These are phyloP conservation scores for Drosophila cracens DNA, from an alignment of 2,888 invertebrate species.

Conservation along the genomic window DNA sequence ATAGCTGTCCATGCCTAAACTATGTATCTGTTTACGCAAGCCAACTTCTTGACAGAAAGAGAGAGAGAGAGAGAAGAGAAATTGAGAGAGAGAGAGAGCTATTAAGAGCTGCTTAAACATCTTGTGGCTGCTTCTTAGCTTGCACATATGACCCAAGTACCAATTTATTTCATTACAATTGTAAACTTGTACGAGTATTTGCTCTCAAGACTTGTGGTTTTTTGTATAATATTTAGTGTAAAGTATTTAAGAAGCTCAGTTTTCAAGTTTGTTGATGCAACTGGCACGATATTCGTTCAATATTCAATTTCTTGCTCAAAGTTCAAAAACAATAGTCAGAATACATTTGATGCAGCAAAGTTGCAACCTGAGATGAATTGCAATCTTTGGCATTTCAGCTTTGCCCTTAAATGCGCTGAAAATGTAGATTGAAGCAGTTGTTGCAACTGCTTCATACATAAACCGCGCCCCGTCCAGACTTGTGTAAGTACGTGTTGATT, in stretches of 20 bases:
- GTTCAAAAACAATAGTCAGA: neutral
- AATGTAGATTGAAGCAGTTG: slow-evolving; percentile 28
- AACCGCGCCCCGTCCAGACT: slow-evolving; percentile 32
- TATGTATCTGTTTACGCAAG: neutral
- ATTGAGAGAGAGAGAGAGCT: neutral
- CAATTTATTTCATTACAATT: neutral
- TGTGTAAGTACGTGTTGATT: slow-evolving; percentile 79
- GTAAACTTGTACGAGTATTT: neutral
- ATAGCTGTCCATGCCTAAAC: neutral
- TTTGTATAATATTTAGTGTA: neutral
- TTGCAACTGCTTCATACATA: slow-evolving; percentile 13
- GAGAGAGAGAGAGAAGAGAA: neutral
- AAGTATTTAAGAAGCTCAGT: neutral
- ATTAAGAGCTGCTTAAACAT: neutral
- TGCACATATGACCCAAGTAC: neutral
- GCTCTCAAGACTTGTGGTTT: neutral
- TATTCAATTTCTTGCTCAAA: slow-evolving; percentile 1
- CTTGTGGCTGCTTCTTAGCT: neutral
- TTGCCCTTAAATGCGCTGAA: slow-evolving; percentile 32
- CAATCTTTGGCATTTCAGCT: slow-evolving; percentile 13
- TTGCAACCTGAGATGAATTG: slow-evolving; percentile 25
- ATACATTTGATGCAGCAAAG: neutral
- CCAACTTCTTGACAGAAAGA: neutral
- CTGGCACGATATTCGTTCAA: neutral
- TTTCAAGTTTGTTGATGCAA: neutral